Percentiles rank a stretch among this genome's conserved stretches.
phyloP scores from a whole-genome alignment of 2,797 vertebrate species.

The Sebastes matsubarae region DNA sequence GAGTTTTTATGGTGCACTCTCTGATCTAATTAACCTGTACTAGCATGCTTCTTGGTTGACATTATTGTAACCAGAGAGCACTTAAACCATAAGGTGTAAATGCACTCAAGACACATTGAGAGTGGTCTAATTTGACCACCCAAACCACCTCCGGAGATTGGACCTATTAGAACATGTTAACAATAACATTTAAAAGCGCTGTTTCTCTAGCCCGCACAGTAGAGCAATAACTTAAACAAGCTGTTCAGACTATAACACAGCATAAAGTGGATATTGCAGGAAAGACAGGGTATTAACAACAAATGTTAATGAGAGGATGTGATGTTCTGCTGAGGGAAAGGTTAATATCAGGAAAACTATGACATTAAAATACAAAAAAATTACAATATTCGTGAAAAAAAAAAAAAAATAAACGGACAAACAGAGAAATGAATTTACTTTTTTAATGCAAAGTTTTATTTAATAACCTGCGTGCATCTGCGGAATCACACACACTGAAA shows the following conservation, averaged over 20 bases:
- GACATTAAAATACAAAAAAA: background rate
- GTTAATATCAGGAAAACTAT: background rate
- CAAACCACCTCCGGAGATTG: background rate
- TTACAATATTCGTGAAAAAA: too few relatives aligned
- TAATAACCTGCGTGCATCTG: background rate
- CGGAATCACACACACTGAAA: background rate
- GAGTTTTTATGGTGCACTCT: background rate
- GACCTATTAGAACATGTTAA: background rate
- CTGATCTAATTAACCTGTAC: background rate
- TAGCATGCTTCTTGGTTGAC: background rate
- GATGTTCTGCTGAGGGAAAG: background rate
- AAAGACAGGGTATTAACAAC: background rate
- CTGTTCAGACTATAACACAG: background rate
- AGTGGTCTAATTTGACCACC: background rate
- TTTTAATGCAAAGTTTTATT: background rate
- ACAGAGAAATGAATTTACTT: background rate
- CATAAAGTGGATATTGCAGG: background rate
- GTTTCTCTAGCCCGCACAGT: background rate
- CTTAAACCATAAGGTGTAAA: slow-evolving; percentile 14
- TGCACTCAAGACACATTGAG: slow-evolving; percentile 15
- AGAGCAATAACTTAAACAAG: background rate
- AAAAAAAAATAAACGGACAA: background rate
- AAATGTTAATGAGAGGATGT: background rate
- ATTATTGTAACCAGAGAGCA: slow-evolving; percentile 2
- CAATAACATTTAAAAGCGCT: background rate